phyloP scores from a whole-genome alignment of 2,888 invertebrate genomes.

The Microplitis deprimator region DNA sequence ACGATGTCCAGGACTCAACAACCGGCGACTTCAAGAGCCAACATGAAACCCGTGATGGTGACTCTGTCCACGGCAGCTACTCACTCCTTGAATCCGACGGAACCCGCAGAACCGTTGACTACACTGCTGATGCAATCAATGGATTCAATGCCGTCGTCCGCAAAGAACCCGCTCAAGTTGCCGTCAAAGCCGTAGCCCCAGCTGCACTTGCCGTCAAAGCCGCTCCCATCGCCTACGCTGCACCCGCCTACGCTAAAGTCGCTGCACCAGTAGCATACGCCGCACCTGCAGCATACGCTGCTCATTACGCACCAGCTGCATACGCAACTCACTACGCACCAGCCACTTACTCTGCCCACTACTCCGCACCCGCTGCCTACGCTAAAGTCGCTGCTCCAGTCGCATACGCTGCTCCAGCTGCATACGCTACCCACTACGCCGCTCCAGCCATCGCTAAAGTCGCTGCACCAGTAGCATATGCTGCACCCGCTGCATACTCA shows the following conservation, averaged over 20 bases:
- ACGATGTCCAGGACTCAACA: conserved; percentile 57
- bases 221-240: no score
- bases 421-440: conserved; percentile 44
- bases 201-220: no score
- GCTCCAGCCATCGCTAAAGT: conserved; percentile 22
- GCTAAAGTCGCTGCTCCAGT: conserved; percentile 20
- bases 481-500: conserved; percentile 55
- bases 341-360: conserved; percentile 48
- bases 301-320: conserved; percentile 47
- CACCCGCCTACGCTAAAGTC: background rate
- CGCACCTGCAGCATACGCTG: conserved; percentile 53
- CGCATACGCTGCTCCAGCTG: conserved; percentile 47
- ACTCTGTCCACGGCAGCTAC: conserved; percentile 62
- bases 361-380: conserved; percentile 43
- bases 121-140: conserved; percentile 55
- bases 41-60: conserved; percentile 63
- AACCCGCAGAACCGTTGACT: conserved; percentile 58
- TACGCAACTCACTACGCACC: conserved; percentile 7
- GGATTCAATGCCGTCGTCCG: conserved; percentile 66
- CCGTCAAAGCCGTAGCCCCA: conserved; percentile 47
- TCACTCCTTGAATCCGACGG: conserved; percentile 62
- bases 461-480: conserved; percentile 39
- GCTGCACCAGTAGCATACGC: no score
- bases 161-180: conserved; percentile 55
- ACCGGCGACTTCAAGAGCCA: conserved; percentile 67